Base-by-base conservation (phyloP, 2,888 invertebrate species). In the Nomada fucata region DNA sequence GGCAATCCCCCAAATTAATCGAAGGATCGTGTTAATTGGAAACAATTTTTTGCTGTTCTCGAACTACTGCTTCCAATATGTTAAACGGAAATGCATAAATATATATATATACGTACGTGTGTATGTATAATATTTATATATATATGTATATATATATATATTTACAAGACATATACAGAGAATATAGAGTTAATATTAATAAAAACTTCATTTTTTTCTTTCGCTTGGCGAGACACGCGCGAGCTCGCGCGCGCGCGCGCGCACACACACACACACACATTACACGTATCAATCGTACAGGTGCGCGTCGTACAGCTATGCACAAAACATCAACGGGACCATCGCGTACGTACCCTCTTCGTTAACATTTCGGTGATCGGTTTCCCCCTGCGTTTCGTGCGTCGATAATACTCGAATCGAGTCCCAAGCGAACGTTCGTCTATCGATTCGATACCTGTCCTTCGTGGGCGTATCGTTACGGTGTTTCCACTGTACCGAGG, bases 111-210 rank as follows among this genome's bases (percentile, higher is more conserved):
- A 76, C 68, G 65, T 80, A 72, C 59, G 61, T 70, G 52, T 64
- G 29, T 64, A 57, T 84, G 64, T 79, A 76, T 76, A 74, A 65
- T 65, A 79, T 75, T 61, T 79, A 84, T 76, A 71, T 79, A 71
- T 78, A 70, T 80, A 76, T 76, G 90, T 91, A 89, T 92, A 89
- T 91, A 90, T 91, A 88, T 91, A 92, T 92, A 92, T 93, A 93
- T 93, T 93, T 93, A 93, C 93, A 93, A 93, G 92, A 92, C 93
- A 93, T 93, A 92, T 93, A 93, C 93, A 93, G 91, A 91, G 91
- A 90, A 89, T 91, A 89, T 91, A 90, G 88, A 86, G 89, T 90
- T 90, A 90, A 88, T 78, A 84, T 89, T 88, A 88, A 90, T 89
- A 87, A 88, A 88, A 91, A 88, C 83, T 80, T 86, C 76, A n/a